Base-by-base conservation (phyloP, 2,797 vertebrate species). In the Trichosurus vulpecula region DNA sequence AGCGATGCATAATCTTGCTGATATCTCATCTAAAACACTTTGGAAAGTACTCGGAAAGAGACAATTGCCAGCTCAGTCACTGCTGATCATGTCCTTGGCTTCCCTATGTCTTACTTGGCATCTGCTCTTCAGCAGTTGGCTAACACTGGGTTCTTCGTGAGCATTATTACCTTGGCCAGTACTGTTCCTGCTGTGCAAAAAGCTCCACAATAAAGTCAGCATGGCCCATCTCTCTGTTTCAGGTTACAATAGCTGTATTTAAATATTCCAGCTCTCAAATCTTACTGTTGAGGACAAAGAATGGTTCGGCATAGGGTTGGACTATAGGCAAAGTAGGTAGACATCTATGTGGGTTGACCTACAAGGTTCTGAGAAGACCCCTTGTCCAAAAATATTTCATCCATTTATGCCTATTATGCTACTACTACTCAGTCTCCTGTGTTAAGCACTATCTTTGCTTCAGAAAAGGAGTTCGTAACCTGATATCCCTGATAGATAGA, bases 101-200 rank as follows among this genome's bases (percentile, higher is more conserved):
- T 91, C 41, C 52, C 52, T 92, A 31, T 93, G 90, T 92, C 35
- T 0, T 53, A 52, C 25, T 94, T 95, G 94, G 96, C 95, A 94
- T 87, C 66, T 66, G 16, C 54, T 91, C 51, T 31, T 11, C 25
- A 52, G 56, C 27, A 52, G 54, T 87, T 95, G 95, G 95, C 74
- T 91, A 94, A 93, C 56, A 58, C 19, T 25, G 4, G 90, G 52
- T 54, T n/a, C 57, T 90, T 95, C 87, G 30, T 35, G 47, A 90
- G 41, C 27, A 47, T 81, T 41, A 81, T 3, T 94, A 91, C 35
- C 90, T 52, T 91, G 58, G 93, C 58, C 96, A 95, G 95, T 91
- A 93, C 90, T 29, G 96, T 92, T 91, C 91, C 94, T 93, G 91
- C 91, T 93, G 91, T 74, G 27, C 94, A 94, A 95, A 97, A 92